Evolutionary conservation across 2,113 vertebrate genomes (phyloP).

Genomic region (Cyprinodon tularosa): DNA sequence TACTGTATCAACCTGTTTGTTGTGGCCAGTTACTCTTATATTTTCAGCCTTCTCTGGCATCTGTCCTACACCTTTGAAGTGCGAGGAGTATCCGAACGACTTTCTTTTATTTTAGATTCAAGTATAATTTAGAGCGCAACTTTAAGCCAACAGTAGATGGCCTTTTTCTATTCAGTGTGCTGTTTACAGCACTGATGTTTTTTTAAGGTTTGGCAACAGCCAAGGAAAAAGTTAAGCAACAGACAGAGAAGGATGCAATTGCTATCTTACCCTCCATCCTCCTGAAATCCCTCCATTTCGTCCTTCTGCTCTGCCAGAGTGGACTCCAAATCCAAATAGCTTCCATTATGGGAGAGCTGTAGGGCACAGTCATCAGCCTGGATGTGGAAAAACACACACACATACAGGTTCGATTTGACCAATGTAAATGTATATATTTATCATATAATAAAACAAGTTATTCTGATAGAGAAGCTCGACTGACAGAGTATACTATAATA

Average conservation of each 20-base stretch:
- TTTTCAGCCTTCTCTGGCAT: constrained; percentile 45
- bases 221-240: background rate
- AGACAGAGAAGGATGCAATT: constrained; percentile 6
- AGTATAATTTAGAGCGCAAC: constrained; percentile 16
- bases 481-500: background rate
- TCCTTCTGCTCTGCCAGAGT: constrained; percentile 93
- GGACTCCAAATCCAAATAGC: constrained; percentile 96
- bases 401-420: background rate
- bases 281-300: constrained; percentile 95
- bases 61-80: constrained; percentile 44
- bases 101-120: background rate
- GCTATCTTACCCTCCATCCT: constrained; percentile 91
- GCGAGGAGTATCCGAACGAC: constrained; percentile 20
- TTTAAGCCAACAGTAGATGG: background rate
- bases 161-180: constrained; percentile 3
- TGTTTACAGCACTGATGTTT: constrained; percentile 9
- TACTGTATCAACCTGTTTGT: constrained; percentile 51
- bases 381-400: constrained; percentile 41
- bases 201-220: background rate
- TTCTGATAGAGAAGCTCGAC: background rate
- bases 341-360: constrained; percentile 94
- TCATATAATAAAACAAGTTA: background rate
- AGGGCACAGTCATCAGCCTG: constrained; percentile 96
- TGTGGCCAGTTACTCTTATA: constrained; percentile 15
- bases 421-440: background rate